Base-by-base conservation (phyloP, 2,113 vertebrate genomes). In the Syngnathus scovelli region DNA sequence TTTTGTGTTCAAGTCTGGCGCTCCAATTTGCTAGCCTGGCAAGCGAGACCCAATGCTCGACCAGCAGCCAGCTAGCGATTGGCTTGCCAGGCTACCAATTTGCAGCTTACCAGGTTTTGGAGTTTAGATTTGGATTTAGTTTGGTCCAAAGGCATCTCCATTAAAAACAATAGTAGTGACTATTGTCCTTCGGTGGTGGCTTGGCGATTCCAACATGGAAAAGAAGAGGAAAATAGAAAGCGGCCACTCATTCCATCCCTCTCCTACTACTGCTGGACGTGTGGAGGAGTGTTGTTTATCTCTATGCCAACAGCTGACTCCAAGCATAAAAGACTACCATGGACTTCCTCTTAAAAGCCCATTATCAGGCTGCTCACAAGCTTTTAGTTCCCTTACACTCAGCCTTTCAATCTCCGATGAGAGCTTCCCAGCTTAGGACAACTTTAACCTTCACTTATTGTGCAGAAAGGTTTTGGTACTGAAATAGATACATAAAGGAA, bases 311-410 rank as follows among this genome's bases (percentile, higher is more conserved):
- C 67, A 69, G 76, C 38, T 43, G 60, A 61, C 38, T 12, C 13
- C 69, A 68, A 75, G 77, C 72, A 76, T 74, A 70, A 83, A 81
- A 86, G 84, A 78, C 83, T 80, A 69, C 66, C 78, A 81, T 43
- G 56, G 52, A 72, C 82, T 82, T 83, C 82, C 81, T 79, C 75
- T 85, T 90, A 83, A 89, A 85, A 90, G 87, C 82, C 81, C 79
- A 82, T 85, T 75, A 84, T 65, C 67, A 72, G 63, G 69, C 69
- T 16, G 61, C 65, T 69, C 70, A 48, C 56, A 54, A 68, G 85
- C 87, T 90, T 88, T 90, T 89, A 90, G 83, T 66, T 83, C 73
- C 75, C 86, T 84, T 87, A 71, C 85, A 70, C 68, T 79, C 74
- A 61, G 33, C 11, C 61, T 33, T 41, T 61, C 66, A 66, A 43